A percentile compares a stretch with the other conserved stretches of the same genome.
These are phyloP conservation scores for Alectura lathami DNA, from an alignment of 2,113 vertebrate species.

Conservation along the genomic window DNA sequence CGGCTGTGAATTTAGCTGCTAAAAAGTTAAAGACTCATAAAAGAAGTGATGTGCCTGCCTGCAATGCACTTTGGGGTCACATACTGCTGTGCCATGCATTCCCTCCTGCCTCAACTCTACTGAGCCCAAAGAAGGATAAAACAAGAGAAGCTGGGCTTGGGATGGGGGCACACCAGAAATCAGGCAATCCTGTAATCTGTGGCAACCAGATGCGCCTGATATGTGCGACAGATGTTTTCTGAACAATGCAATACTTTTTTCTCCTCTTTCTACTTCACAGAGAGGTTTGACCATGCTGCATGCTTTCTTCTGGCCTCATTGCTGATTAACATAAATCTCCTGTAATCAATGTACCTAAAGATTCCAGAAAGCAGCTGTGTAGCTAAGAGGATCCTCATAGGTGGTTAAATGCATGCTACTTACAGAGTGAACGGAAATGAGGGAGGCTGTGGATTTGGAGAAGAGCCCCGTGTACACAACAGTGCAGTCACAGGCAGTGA, in stretches of 20 bases:
- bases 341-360: not conserved
- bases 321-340: slow-evolving; percentile 1
- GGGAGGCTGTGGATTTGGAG: not conserved
- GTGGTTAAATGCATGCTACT: not conserved
- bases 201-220: not conserved
- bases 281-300: not conserved
- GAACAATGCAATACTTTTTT: not conserved
- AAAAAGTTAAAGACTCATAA: not conserved
- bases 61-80: not conserved
- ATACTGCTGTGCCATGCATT: not conserved
- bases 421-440: not conserved
- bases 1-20: not conserved
- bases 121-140: not conserved
- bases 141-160: not conserved
- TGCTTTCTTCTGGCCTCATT: not conserved
- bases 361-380: not conserved
- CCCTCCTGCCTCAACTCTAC: not conserved
- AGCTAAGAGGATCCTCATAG: not conserved
- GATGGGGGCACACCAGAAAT: not conserved
- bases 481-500: not conserved
- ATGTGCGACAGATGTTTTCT: not conserved
- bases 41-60: not conserved
- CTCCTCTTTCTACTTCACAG: not conserved
- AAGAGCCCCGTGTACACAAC: not conserved
- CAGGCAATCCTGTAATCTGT: not conserved